Evolutionary conservation across 2,797 vertebrate species (phyloP).

Genomic region (Spinus pinus): DNA sequence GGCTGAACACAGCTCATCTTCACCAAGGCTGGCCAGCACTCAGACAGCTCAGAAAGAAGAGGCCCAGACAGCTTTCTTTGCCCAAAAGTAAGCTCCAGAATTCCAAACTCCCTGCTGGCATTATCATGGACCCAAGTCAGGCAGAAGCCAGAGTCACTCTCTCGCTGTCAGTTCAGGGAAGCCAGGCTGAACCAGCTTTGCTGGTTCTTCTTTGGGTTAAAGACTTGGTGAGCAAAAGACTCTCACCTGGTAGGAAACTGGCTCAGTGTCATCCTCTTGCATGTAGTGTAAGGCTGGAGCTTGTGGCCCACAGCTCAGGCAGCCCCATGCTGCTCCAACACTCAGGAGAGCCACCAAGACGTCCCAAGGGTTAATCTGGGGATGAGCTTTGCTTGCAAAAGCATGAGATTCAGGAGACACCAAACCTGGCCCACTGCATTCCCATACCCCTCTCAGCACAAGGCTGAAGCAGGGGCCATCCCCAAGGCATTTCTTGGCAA

Average conservation of each 20-base stretch:
- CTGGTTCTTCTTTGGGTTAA: not conserved
- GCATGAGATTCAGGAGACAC: not conserved
- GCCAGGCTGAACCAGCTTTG: not conserved
- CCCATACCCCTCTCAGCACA: fast-evolving
- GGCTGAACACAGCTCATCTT: not conserved
- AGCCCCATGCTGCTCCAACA: not conserved
- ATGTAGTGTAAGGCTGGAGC: not conserved
- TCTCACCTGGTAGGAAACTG: not conserved
- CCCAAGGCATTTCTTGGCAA: not conserved
- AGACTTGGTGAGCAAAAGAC: not conserved
- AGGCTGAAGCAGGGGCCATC: not conserved
- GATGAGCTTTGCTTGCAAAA: not conserved
- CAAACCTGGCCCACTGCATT: not conserved
- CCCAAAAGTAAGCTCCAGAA: constrained; percentile 56
- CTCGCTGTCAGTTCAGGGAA: not conserved
- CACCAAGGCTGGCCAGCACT: not conserved
- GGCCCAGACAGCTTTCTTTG: not conserved
- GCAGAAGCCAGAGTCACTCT: not conserved
- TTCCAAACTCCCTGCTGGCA: not conserved
- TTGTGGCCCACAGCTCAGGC: not conserved
- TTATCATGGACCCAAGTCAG: not conserved
- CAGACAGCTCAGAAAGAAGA: not conserved
- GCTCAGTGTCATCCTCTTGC: not conserved
- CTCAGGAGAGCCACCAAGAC: not conserved
- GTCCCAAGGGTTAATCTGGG: fast-evolving